Evolutionary conservation across 2,113 vertebrate genomes (phyloP).

Genomic region (Cyprinodon variegatus): DNA sequence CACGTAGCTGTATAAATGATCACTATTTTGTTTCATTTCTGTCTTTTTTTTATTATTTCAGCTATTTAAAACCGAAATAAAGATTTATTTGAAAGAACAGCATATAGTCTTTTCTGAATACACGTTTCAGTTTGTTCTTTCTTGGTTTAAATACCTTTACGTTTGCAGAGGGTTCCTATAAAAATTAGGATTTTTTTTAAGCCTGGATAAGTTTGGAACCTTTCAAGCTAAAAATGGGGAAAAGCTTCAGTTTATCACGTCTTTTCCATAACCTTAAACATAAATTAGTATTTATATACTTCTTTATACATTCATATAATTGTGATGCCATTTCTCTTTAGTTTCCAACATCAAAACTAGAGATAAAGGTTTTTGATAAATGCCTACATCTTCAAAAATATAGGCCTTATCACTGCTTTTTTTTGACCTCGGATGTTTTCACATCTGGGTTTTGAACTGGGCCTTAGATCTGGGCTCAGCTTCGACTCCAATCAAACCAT

Average conservation of each 20-base stretch:
- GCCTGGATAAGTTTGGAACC: not conserved
- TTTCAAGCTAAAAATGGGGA: not conserved
- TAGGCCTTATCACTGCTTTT: not conserved
- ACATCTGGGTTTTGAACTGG: no score
- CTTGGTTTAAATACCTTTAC: not conserved
- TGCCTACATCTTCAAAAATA: no score
- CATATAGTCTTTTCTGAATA: not conserved
- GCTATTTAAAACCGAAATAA: slow-evolving; percentile 81
- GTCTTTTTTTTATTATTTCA: slow-evolving; percentile 72
- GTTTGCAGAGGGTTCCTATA: not conserved
- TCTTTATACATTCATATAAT: no score
- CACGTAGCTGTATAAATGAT: slow-evolving; percentile 73
- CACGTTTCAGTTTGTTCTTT: not conserved
- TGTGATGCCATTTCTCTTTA: no score
- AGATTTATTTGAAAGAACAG: slow-evolving; percentile 73
- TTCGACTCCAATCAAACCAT: no score
- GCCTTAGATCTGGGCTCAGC: no score
- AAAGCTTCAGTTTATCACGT: not conserved
- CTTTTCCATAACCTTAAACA: not conserved
- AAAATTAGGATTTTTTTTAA: not conserved
- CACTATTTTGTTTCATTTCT: slow-evolving; percentile 70
- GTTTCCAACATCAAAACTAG: no score
- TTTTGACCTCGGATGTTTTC: not conserved
- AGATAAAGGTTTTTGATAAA: no score
- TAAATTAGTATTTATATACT: not conserved